Evolutionary conservation across 2,113 vertebrate species (phyloP), one percentile per base, ranked within the genome.

Genomic region (Fulmarus glacialis): DNA sequence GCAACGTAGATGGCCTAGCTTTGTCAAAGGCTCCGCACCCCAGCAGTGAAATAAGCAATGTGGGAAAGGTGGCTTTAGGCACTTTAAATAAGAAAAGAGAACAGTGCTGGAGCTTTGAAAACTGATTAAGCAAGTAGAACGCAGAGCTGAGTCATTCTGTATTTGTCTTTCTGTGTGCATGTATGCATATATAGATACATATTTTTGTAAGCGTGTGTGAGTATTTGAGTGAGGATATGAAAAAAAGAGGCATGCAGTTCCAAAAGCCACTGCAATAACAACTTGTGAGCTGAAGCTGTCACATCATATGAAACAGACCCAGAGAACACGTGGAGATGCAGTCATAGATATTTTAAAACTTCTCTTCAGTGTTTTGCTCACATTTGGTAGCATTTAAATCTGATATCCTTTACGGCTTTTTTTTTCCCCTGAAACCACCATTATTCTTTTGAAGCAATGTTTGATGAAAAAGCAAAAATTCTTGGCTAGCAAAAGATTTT

Each of bases 301-400:
- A 94, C 83, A 94, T 93, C 91, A 70, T 94, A 90, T 93, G 94
- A 96, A 97, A 95, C 75, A 93, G 91, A 88, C 82, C 71, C 63
- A 78, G 43, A 62, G 55, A 95, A 93, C 85, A 87, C 8, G 16
- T 87, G 93, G 93, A 95, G 87, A 86, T 7, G 7, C 82, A 93
- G 87, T 81, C 79, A 70, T 34, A 88, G 93, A 73, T 94, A 96
- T 96, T 97, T 96, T 88, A 96, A 90, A 95, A 94, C 78, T 95
- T 95, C 58, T 84, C 60, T 87, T 88, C 91, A 88, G 62, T 85
- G 71, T 93, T 97, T 95, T 2, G 4, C 66, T 96, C 70, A 95
- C 84, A 97, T 97, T 95, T 97, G 89, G 84, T 91, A 94, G 42
- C 84, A 90, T 97, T 97, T 96, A 96, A 87, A 93, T 87, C 85